A percentile compares a stretch with the other conserved stretches of the same genome.
phyloP scores from a whole-genome alignment of 1,140 invertebrate species.

The Drosophila nikananu region DNA sequence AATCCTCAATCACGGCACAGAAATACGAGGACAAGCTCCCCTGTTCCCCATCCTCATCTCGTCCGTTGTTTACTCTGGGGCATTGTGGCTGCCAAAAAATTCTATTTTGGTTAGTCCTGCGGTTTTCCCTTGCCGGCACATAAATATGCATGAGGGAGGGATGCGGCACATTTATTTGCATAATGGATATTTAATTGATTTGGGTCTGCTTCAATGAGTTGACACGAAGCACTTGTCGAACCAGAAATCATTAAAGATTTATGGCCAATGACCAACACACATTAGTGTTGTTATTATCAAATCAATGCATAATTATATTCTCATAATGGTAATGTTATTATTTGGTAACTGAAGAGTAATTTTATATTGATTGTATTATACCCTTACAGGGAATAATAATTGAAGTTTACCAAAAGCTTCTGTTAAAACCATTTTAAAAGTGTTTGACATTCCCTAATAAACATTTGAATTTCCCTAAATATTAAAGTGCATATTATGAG shows the following conservation, averaged over 20 bases:
- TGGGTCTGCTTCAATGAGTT: slow-evolving; percentile 36
- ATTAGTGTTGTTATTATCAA: slow-evolving; percentile 5
- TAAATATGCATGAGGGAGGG: slow-evolving; percentile 42
- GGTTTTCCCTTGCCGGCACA: slow-evolving; percentile 27
- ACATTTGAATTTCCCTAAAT: no score
- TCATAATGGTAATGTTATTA: neutral
- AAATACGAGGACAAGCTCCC: slow-evolving; percentile 9
- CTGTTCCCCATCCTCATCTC: neutral
- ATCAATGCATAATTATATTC: slow-evolving; percentile 14
- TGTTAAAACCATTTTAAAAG: no score
- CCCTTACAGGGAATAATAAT: no score
- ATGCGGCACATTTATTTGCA: slow-evolving; percentile 33
- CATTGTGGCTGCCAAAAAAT: slow-evolving; percentile 47
- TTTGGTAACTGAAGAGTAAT: neutral
- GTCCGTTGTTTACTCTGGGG: slow-evolving; percentile 33
- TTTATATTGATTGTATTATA: no score
- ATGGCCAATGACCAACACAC: slow-evolving; percentile 15
- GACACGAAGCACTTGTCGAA: slow-evolving; percentile 28
- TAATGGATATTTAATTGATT: slow-evolving; percentile 51
- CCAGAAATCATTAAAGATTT: slow-evolving; percentile 28
- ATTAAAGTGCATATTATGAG: no score
- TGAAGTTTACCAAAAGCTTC: no score
- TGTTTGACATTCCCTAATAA: no score
- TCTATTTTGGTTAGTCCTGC: slow-evolving; percentile 44
- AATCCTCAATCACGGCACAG: slow-evolving; percentile 39